Evolutionary conservation across 2,888 invertebrate genomes (phyloP), one percentile per base, ranked within the genome.

Genomic region (Melipona beecheii): DNA sequence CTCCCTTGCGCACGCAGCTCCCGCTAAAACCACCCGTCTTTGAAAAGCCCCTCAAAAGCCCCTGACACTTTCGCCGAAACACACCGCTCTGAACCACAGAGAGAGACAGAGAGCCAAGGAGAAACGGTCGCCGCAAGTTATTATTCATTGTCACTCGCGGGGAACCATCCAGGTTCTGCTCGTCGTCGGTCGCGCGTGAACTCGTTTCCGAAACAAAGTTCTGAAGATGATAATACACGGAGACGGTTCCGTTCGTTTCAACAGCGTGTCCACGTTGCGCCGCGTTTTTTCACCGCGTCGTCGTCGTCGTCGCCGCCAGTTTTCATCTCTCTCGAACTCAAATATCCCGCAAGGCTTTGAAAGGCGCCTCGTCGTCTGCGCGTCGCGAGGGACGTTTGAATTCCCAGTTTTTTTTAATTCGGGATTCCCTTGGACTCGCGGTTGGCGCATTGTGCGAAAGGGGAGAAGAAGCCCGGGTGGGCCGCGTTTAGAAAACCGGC

Each of bases 361-460:
- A 80, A 58, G 43, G 19, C 58, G 43, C 19, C 58, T 27, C 69
- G 58, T 69, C 74, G 58, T 69, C 74, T n/a, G 31, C 72, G 31
- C 72, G 54, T 69, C 68, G 66, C 56, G 15, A 5, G 78, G 50
- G 52, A 75, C 81, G 72, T 81, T 76, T 81, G 69, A 75, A 82
- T 82, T 70, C 64, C 65, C 50, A 9, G 19, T 6, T 9, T n/a
- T 78, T 75, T 71, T 78, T 78, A 84, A 82, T 82, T 74, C 82
- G 69, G 65, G 70, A 69, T 69, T 74, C 65, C 52, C 50, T 31
- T 64, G 62, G 58, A 43, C 64, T 52, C 50, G 19, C 49, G 36
- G 54, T 66, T 70, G 76, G 19, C 43, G 49, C 62, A 81, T 72
- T 71, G 78, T 74, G 50, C 52, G 9, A 74, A 36, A 21, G 43